These are phyloP conservation scores for Pemphigus obesinymphae DNA, from an alignment of 1,140 invertebrate genomes.

Conservation along the genomic window DNA sequence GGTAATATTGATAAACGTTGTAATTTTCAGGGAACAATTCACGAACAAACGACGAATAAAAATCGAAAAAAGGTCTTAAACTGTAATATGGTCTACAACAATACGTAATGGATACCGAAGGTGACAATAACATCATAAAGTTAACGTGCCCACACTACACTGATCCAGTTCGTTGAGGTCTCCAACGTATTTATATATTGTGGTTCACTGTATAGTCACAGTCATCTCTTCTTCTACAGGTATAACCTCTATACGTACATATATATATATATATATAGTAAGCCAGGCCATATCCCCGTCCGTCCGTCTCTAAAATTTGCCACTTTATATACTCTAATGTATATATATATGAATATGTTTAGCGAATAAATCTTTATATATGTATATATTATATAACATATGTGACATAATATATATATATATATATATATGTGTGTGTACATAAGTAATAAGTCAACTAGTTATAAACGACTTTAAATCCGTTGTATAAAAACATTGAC, in stretches of 20 bases:
- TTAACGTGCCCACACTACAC: slow-evolving; percentile 23
- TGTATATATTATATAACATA: not conserved
- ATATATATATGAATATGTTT: not conserved
- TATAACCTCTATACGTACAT: too few relatives aligned
- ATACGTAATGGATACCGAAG: not conserved
- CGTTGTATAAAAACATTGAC: too few relatives aligned
- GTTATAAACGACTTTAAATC: too few relatives aligned
- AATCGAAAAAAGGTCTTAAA: not conserved
- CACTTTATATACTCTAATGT: too few relatives aligned
- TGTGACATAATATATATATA: too few relatives aligned
- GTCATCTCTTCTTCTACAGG: not conserved
- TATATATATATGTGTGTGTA: too few relatives aligned
- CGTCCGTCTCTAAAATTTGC: not conserved
- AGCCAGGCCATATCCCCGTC: not conserved
- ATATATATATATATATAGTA: too few relatives aligned
- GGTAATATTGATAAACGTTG: too few relatives aligned
- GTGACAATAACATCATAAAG: slow-evolving; percentile 33
- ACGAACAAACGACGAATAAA: not conserved
- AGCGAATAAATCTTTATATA: not conserved
- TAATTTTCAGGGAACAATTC: not conserved
- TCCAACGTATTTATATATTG: slow-evolving; percentile 36
- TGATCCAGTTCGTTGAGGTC: slow-evolving; percentile 23
- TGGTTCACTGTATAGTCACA: slow-evolving; percentile 13
- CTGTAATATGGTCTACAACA: not conserved
- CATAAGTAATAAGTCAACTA: too few relatives aligned